Percentiles rank a stretch among this genome's conserved stretches.
These are phyloP conservation scores for Rhinella marina DNA, from an alignment of 2,797 vertebrate genomes.

Conservation along the genomic window DNA sequence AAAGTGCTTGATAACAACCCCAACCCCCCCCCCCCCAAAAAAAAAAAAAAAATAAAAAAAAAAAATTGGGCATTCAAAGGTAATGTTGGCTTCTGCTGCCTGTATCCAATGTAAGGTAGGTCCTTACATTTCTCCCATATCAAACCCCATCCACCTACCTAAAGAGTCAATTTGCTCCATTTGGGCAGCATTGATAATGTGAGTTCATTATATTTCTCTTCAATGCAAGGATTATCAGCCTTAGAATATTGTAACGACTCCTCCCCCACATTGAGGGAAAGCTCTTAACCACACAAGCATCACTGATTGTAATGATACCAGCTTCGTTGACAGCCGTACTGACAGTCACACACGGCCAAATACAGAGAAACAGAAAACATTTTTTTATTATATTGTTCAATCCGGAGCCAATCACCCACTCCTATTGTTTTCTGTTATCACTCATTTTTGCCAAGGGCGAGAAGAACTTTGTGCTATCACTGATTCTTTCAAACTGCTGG, in stretches of 20 bases:
- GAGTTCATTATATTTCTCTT: neutral
- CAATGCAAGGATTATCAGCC: neutral
- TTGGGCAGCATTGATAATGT: neutral
- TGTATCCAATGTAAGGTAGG: neutral
- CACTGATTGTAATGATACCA: conserved; percentile 35
- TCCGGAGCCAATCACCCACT: conserved; percentile 43
- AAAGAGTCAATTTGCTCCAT: neutral
- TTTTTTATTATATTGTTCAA: conserved; percentile 15
- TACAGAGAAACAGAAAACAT: neutral
- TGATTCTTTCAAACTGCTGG: conserved; percentile 45
- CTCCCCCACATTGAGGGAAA: neutral
- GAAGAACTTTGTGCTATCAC: conserved; percentile 29
- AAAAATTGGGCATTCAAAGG: neutral
- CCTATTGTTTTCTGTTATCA: conserved; percentile 39
- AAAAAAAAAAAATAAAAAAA: neutral
- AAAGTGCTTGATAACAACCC: neutral
- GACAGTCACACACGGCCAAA: neutral
- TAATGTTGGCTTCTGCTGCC: conserved; percentile 8
- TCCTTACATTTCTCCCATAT: too few species aligned
- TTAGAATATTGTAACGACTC: neutral
- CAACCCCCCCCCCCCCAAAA: neutral
- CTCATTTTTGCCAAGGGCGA: conserved; percentile 52
- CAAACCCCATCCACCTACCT: too few species aligned
- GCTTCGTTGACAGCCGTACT: neutral
- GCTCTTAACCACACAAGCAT: neutral